Evolutionary conservation across 2,797 vertebrate genomes (phyloP).

Genomic region (Sebastolobus alascanus): DNA sequence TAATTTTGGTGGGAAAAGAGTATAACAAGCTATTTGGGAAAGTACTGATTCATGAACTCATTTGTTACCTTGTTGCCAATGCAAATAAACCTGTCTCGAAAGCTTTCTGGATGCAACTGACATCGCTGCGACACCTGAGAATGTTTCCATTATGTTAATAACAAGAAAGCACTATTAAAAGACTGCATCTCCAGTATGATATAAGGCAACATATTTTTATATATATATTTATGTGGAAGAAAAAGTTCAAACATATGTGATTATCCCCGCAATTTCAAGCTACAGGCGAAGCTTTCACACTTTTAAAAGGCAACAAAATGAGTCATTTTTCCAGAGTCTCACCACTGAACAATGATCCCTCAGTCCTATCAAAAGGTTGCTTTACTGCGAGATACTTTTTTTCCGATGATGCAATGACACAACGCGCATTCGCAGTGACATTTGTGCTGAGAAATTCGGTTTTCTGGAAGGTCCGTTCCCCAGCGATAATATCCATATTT

Average conservation of each 20-base stretch:
- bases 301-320: conserved; percentile 52
- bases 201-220: background rate
- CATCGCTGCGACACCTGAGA: background rate
- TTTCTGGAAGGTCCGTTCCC: conserved; percentile 62
- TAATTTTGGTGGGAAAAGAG: too few species aligned
- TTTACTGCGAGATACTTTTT: conserved; percentile 53
- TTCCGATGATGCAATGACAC: conserved; percentile 76
- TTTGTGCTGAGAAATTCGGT: conserved; percentile 66
- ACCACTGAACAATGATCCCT: conserved; percentile 65
- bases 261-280: conserved; percentile 13
- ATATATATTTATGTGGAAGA: background rate
- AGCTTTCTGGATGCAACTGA: background rate
- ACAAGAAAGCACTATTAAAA: background rate
- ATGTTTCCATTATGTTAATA: background rate
- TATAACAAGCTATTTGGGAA: background rate
- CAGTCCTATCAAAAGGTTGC: conserved; percentile 67
- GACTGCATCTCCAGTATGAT: background rate
- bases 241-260: background rate
- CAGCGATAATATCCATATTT: conserved; percentile 71
- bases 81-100: background rate
- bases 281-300: conserved; percentile 37
- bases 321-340: conserved; percentile 60
- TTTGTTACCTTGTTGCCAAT: background rate
- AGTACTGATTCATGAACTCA: background rate
- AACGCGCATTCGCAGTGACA: conserved; percentile 65